These are phyloP conservation scores for Sciurus carolinensis DNA, from an alignment of 2,797 vertebrate species.

Conservation along the genomic window DNA sequence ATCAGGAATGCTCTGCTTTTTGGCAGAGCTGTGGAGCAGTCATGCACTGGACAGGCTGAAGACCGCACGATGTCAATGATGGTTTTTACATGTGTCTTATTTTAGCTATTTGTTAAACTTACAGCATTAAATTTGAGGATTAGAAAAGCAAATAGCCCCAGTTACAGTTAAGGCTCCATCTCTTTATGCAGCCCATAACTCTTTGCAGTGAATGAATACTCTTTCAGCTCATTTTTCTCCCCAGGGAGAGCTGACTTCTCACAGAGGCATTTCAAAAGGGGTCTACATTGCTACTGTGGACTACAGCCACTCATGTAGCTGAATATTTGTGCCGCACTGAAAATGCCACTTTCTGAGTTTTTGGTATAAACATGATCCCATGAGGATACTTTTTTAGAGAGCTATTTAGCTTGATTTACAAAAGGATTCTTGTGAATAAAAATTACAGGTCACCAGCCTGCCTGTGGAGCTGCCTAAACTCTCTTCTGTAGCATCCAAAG, in stretches of 20 bases:
- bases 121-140: constrained; percentile 59
- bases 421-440: not conserved
- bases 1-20: not conserved
- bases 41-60: not conserved
- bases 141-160: constrained; percentile 63
- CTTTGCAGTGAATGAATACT: constrained; percentile 16
- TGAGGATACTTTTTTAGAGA: not conserved
- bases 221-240: constrained; percentile 65
- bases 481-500: not conserved
- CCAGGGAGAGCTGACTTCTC: not conserved
- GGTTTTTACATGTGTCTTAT: constrained; percentile 62
- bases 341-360: constrained; percentile 44
- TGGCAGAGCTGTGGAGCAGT: not conserved
- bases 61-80: not conserved
- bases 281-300: not conserved
- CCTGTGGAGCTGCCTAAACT: not conserved
- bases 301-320: not conserved
- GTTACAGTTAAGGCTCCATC: constrained; percentile 11
- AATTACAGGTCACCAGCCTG: not conserved
- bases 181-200: constrained; percentile 69
- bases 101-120: constrained; percentile 44
- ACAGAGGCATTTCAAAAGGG: not conserved
- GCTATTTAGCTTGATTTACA: not conserved
- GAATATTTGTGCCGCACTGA: not conserved
- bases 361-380: not conserved